Evolutionary conservation across 2,888 invertebrate genomes (phyloP).

Genomic region (Trichopoda pennipes): DNA sequence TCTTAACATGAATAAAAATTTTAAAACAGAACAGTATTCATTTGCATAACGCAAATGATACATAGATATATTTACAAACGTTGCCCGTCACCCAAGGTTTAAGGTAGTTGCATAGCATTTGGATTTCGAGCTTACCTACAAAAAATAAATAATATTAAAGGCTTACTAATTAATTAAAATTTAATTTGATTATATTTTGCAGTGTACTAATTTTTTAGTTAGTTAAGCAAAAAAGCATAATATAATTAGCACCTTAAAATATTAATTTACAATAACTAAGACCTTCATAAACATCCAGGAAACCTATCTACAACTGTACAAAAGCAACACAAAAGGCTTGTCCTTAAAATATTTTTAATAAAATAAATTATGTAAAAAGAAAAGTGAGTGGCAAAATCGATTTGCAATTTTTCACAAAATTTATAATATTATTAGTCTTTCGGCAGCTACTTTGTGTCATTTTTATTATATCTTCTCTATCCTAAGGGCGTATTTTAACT

Average conservation of each 20-base stretch:
- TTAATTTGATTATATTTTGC: no score
- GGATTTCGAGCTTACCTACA: conserved; percentile 1
- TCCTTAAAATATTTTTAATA: background rate
- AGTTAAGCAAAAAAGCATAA: no score
- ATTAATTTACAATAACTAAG: background rate
- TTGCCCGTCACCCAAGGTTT: no score
- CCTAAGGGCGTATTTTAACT: conserved; percentile 27
- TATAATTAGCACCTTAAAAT: background rate
- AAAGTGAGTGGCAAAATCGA: conserved; percentile 52
- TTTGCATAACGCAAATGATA: no score
- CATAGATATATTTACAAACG: no score
- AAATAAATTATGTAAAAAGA: conserved; percentile 31
- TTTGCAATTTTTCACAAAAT: conserved; percentile 58
- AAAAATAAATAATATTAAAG: background rate
- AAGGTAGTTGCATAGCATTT: background rate
- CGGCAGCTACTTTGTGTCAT: conserved; percentile 28
- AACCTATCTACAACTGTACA: background rate
- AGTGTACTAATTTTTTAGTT: no score
- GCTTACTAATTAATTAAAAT: no score
- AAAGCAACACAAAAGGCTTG: background rate
- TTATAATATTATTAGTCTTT: conserved; percentile 54
- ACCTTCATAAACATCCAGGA: background rate
- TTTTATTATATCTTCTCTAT: conserved; percentile 14
- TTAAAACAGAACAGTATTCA: no score
- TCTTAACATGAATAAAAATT: no score